Conservation (phyloP, 64 coral and sea anemone species). For the Montipora foliosa region DNA sequence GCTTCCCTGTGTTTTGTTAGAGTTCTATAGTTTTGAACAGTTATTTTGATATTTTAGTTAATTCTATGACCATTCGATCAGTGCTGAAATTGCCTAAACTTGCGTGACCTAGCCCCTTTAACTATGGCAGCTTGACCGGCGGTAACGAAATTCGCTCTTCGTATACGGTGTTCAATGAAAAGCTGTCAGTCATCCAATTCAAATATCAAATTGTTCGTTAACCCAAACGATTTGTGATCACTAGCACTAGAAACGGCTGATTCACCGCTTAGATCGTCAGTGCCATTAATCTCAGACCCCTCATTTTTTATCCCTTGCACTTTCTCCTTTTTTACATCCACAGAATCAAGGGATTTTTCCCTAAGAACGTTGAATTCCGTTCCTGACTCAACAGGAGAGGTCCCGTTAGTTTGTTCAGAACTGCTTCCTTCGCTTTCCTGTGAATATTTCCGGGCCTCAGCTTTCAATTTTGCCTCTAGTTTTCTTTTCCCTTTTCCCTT, state of each 20-base stretch:
- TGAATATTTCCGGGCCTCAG: conserved; percentile 26
- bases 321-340: background rate
- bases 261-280: background rate
- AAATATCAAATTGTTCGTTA: conserved; percentile 91
- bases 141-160: background rate
- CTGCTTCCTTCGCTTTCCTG: conserved; percentile 21
- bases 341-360: background rate
- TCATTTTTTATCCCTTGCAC: conserved; percentile 19
- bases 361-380: conserved; percentile 17
- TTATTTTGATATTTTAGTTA: no score
- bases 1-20: no score
- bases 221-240: conserved; percentile 7
- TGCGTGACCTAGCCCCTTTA: no score
- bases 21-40: no score
- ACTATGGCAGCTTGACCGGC: background rate
- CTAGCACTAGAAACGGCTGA: no score
- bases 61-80: no score
- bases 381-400: conserved; percentile 14
- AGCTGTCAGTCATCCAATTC: conserved; percentile 80
- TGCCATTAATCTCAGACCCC: conserved; percentile 9
- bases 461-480: conserved; percentile 49
- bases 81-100: no score
- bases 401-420: conserved; percentile 30
- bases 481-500: conserved; percentile 91
- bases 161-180: background rate